Percentiles rank a stretch among this genome's conserved stretches.
These are phyloP conservation scores for Centropristis striata DNA, from an alignment of 2,113 vertebrate species.

Conservation along the genomic window DNA sequence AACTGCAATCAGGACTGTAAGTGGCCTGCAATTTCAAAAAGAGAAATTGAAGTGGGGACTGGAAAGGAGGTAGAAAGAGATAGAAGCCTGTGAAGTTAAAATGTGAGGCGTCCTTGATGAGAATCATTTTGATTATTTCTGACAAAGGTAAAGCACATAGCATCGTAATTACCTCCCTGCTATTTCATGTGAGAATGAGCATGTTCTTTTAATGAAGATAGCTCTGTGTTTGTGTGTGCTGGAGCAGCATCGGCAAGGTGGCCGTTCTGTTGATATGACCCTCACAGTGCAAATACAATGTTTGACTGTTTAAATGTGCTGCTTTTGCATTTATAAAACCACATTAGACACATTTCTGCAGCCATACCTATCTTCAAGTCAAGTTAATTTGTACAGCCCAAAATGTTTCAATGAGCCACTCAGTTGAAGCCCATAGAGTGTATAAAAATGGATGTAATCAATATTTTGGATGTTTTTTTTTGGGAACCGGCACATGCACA, in stretches of 20 bases:
- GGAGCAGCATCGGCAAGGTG: constrained; percentile 17
- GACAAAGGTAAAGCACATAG: constrained; percentile 29
- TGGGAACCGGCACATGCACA: no score
- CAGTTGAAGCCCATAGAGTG: no score
- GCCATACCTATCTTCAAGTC: constrained; percentile 38
- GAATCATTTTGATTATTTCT: constrained; percentile 62
- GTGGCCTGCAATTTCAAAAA: constrained; percentile 61
- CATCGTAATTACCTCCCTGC: constrained; percentile 43
- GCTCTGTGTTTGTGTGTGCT: background rate
- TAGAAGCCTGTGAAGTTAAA: constrained; percentile 31
- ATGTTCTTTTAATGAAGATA: constrained; percentile 25
- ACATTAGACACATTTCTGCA: constrained; percentile 17
- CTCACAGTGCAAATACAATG: constrained; percentile 32
- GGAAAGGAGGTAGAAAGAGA: constrained; percentile 30
- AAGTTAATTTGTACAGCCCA: constrained; percentile 43
- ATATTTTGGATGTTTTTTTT: no score
- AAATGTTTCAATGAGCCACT: constrained; percentile 1
- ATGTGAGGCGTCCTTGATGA: constrained; percentile 49
- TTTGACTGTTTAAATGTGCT: constrained; percentile 49
- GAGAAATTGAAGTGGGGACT: constrained; percentile 41
- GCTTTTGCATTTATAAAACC: constrained; percentile 58
- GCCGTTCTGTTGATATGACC: constrained; percentile 26
- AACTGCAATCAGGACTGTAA: constrained; percentile 64
- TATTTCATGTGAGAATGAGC: constrained; percentile 19
- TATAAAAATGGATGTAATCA: no score